Conservation (phyloP, 2,888 invertebrate species). For the Spicauda simplicius region DNA sequence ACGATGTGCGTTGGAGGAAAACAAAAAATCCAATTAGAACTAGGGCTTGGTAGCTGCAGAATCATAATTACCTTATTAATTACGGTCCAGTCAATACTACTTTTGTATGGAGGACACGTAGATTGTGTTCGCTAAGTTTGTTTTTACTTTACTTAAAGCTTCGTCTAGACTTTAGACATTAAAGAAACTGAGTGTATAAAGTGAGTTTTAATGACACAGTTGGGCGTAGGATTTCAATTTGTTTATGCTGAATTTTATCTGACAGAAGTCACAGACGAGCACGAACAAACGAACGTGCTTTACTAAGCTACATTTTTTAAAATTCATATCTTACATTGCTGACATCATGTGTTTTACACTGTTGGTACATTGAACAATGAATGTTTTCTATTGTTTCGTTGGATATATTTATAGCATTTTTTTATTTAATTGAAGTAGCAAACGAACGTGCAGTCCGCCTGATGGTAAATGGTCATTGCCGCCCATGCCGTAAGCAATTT, state of each 20-base stretch:
- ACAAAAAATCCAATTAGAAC: constrained; percentile 28
- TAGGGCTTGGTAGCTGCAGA: constrained; percentile 9
- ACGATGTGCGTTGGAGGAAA: background rate
- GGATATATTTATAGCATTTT: too few relatives aligned
- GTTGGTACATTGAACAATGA: too few relatives aligned
- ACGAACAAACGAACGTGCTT: too few relatives aligned
- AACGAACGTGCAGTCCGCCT: too few relatives aligned
- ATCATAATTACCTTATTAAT: constrained; percentile 25
- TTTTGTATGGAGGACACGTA: constrained; percentile 22
- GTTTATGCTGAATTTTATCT: background rate
- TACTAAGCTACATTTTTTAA: too few relatives aligned
- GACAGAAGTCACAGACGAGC: too few relatives aligned
- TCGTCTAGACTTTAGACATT: constrained; percentile 12
- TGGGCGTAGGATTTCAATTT: background rate
- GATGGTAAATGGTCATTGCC: too few relatives aligned
- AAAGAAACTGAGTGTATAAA: background rate
- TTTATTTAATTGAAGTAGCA: too few relatives aligned
- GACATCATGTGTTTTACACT: too few relatives aligned
- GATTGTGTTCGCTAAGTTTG: constrained; percentile 12
- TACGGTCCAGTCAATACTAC: constrained; percentile 22
- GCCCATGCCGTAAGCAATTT: too few relatives aligned
- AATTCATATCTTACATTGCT: too few relatives aligned
- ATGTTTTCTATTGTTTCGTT: too few relatives aligned
- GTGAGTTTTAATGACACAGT: background rate
- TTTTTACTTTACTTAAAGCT: constrained; percentile 2